Conservation (phyloP, 2,888 invertebrate species). For the Lochmaea crataegi region DNA sequence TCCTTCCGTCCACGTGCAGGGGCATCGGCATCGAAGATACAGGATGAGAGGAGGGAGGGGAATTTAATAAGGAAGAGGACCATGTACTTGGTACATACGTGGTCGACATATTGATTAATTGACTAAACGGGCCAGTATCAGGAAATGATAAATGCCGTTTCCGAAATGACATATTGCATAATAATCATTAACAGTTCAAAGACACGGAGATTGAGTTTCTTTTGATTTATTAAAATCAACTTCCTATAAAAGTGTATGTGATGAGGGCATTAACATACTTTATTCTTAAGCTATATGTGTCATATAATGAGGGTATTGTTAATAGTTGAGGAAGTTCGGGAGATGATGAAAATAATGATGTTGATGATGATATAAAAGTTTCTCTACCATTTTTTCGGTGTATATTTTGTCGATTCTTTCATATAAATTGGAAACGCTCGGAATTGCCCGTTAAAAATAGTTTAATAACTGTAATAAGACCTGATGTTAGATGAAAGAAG, state of each 20-base stretch:
- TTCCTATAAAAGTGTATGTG: no score
- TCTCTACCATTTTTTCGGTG: background rate
- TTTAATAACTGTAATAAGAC: conserved; percentile 22
- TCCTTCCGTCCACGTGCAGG: conserved; percentile 63
- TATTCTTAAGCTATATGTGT: no score
- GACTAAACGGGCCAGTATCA: conserved; percentile 55
- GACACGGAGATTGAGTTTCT: background rate
- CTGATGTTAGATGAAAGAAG: conserved; percentile 24
- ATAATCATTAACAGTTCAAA: conserved; percentile 48
- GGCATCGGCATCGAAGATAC: conserved; percentile 53
- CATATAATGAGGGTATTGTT: no score
- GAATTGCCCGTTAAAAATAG: conserved; percentile 12
- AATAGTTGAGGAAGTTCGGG: no score
- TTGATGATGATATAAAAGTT: no score
- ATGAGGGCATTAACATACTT: no score
- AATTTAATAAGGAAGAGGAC: conserved; percentile 18
- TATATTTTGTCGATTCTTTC: background rate
- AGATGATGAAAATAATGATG: no score
- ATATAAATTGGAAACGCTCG: background rate
- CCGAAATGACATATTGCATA: conserved; percentile 59
- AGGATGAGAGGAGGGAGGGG: background rate
- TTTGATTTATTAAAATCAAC: no score
- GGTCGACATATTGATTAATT: conserved; percentile 55
- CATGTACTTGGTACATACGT: conserved; percentile 48
- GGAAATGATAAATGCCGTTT: conserved; percentile 61